These are phyloP conservation scores for Automeris io DNA, from an alignment of 2,888 invertebrate species.

Conservation along the genomic window DNA sequence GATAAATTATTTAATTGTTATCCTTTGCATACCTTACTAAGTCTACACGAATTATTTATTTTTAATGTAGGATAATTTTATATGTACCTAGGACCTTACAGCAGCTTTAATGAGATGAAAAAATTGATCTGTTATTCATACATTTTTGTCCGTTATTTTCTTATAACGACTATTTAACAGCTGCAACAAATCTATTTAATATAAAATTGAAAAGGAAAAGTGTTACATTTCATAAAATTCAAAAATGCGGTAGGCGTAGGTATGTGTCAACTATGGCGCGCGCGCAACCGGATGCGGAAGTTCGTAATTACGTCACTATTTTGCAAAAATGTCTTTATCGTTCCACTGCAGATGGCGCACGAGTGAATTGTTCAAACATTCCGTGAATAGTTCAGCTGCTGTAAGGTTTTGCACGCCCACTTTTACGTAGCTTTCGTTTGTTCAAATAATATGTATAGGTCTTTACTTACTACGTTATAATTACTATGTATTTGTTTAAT, in stretches of 20 bases:
- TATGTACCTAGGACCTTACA: no score
- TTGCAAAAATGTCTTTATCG: conserved; percentile 73
- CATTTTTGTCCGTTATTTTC: background rate
- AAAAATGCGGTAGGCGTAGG: conserved; percentile 50
- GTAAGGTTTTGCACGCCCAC: conserved; percentile 53
- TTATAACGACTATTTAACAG: conserved; percentile 11
- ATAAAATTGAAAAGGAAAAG: conserved; percentile 26
- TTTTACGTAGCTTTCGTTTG: conserved; percentile 22
- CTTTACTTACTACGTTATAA: no score
- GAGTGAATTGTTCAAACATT: conserved; percentile 54
- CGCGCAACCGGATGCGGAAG: conserved; percentile 71
- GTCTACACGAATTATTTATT: no score
- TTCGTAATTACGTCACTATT: conserved; percentile 66
- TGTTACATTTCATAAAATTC: conserved; percentile 50
- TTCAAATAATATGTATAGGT: no score
- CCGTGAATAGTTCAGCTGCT: conserved; percentile 55
- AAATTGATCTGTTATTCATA: no score
- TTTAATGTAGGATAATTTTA: no score
- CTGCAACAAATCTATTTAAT: conserved; percentile 20
- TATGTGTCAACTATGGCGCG: conserved; percentile 53
- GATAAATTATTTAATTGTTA: background rate
- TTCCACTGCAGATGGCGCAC: conserved; percentile 63
- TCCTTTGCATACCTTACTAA: no score
- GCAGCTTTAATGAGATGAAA: no score
- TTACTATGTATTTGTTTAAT: no score